phyloP scores from a whole-genome alignment of 2,888 invertebrate species.

The Biston stratarius region DNA sequence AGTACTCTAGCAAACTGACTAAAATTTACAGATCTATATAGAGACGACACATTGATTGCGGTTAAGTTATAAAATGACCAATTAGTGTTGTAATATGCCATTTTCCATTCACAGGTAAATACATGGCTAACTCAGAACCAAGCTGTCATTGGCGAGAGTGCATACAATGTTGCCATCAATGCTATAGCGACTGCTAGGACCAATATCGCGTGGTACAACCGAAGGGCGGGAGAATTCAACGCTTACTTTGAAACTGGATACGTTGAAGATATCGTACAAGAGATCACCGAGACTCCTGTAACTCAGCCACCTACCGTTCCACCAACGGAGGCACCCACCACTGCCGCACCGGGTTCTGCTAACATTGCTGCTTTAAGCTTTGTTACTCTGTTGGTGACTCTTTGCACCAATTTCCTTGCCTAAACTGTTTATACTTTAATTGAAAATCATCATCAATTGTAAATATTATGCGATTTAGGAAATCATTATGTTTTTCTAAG shows the following conservation, averaged over 20 bases:
- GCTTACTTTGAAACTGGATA: conserved; percentile 71
- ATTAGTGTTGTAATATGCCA: neutral
- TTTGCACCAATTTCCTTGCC: conserved; percentile 55
- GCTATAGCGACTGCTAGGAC: conserved; percentile 58
- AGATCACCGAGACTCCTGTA: conserved; percentile 37
- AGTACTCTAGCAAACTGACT: too few relatives aligned
- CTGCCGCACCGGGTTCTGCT: conserved; percentile 50
- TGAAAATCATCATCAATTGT: neutral
- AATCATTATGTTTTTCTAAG: too few relatives aligned
- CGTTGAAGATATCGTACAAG: conserved; percentile 56
- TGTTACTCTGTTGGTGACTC: conserved; percentile 59
- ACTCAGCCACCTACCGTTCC: neutral
- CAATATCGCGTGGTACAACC: conserved; percentile 64
- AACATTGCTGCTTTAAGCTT: conserved; percentile 65
- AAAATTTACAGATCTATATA: too few relatives aligned
- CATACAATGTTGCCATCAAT: conserved; percentile 56
- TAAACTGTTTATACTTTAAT: conserved; percentile 13
- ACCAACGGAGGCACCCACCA: conserved; percentile 10
- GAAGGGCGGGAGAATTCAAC: conserved; percentile 61
- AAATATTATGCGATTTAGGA: neutral
- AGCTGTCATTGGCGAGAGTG: conserved; percentile 52
- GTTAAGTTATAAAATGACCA: too few relatives aligned
- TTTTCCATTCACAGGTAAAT: conserved; percentile 58
- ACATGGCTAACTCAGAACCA: conserved; percentile 64
- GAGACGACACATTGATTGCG: too few relatives aligned